phyloP scores from a whole-genome alignment of 2,888 invertebrate genomes.

The Caenorhabditis becei region DNA sequence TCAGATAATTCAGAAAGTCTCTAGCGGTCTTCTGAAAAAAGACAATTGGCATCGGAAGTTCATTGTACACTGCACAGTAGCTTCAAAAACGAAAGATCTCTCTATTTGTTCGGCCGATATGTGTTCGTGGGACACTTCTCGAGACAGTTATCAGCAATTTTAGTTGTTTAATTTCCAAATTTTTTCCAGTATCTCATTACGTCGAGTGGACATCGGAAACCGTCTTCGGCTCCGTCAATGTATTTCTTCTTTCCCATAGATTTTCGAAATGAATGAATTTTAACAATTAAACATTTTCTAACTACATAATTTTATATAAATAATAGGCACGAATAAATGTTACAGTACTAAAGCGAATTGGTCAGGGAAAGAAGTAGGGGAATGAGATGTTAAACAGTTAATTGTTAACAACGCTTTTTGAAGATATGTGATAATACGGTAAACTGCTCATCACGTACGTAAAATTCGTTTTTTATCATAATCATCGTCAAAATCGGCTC shows the following conservation, averaged over 20 bases:
- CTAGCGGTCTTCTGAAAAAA: neutral
- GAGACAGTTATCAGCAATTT: conserved; percentile 11
- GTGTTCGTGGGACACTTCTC: conserved; percentile 31
- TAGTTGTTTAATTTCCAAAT: neutral
- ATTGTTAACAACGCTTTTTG: neutral
- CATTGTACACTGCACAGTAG: conserved; percentile 33
- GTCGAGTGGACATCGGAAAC: conserved; percentile 41
- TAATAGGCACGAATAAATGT: conserved; percentile 2
- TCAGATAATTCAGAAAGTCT: conserved; percentile 29
- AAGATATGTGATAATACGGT: neutral
- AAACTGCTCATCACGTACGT: neutral
- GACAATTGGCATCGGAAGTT: conserved; percentile 34
- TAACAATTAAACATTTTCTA: neutral
- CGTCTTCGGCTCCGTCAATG: conserved; percentile 29
- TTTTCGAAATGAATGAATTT: conserved; percentile 17
- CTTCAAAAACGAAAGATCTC: conserved; percentile 3
- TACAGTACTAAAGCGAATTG: conserved; percentile 5
- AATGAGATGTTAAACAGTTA: neutral
- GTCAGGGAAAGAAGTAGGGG: neutral
- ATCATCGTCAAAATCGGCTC: conserved; percentile 38
- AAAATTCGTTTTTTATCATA: neutral
- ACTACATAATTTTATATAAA: conserved; percentile 4
- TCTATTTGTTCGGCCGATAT: conserved; percentile 39
- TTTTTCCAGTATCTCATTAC: conserved; percentile 13
- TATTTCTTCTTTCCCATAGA: conserved; percentile 41